Base-by-base conservation (phyloP, 2,888 invertebrate species). In the Agrochola lychnidis region DNA sequence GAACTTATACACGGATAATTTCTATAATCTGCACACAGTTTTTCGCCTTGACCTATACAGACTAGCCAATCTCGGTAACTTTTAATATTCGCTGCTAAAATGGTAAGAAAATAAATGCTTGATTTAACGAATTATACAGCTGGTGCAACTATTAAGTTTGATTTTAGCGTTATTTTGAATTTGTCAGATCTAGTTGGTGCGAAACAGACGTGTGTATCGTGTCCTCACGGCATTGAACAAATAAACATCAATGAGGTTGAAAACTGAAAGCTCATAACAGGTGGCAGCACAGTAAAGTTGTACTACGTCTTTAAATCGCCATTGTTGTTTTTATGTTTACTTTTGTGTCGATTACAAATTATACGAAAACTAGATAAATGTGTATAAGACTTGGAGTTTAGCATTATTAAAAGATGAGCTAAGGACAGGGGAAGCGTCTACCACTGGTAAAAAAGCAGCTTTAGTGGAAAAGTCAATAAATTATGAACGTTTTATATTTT, bases 1-100 rank as follows among this genome's bases (percentile, higher is more conserved):
- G 48, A 69, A 78, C 77, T 74, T 71, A 76, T 76, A 30, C 62
- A 76, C 59, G 73, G 66, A 62, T 78, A 73, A 79, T 84, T 76
- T 86, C 70, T 76, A 63, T 69, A 78, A 81, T 81, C 63, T 72
- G 62, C 66, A 67, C 64, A 76, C 57, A 42, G 66, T 76, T 73
- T 67, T 71, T 76, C 57, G 62, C 86, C 85, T 85, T 87, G 87
- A 81, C 80, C 87, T 81, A 72, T 71, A 68, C 67, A 30, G 53
- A 19, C 57, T 66, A 59, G 64, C 53, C 74, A 73, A 66, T 83
- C 63, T 74, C 40, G 16, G 59, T 62, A 66, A 69, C 61, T 61
- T 59, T 64, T 68, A 59, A 71, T 59, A 68, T 67, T 78, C 42
- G 40, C 40, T 45, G 66, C 40, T 45, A 66, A 83, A 81, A 61